Conservation (phyloP, 2,888 invertebrate genomes). For the Diaprepes abbreviatus region DNA sequence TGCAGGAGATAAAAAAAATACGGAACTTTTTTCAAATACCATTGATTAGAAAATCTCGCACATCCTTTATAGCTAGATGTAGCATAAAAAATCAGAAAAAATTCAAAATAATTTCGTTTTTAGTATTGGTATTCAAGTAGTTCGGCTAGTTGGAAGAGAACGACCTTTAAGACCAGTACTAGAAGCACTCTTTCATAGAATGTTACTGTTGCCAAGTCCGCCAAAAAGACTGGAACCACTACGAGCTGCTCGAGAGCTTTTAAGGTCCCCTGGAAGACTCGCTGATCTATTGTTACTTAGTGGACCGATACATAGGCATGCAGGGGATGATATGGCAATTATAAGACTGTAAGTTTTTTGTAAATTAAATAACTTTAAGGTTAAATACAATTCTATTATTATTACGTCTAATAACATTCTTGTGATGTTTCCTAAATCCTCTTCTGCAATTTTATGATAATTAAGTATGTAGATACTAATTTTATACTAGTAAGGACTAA, state of each 20-base stretch:
- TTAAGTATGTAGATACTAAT: too few species aligned
- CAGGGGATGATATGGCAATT: constrained; percentile 84
- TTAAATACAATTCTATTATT: too few species aligned
- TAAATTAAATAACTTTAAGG: too few species aligned
- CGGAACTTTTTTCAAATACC: too few species aligned
- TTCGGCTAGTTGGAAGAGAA: constrained; percentile 89
- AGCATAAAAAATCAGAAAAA: too few species aligned
- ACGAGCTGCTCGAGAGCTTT: constrained; percentile 84
- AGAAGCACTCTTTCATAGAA: constrained; percentile 93
- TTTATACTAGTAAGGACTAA: too few species aligned
- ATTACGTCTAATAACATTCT: too few species aligned
- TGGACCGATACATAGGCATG: constrained; percentile 75
- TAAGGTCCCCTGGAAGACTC: constrained; percentile 83
- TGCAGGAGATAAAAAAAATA: too few species aligned
- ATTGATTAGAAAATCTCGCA: too few species aligned
- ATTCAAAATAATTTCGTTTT: constrained; percentile 26
- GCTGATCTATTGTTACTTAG: constrained; percentile 78
- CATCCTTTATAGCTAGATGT: too few species aligned
- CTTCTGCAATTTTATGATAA: too few species aligned
- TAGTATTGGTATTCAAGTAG: constrained; percentile 91
- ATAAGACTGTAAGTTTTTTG: constrained; percentile 83
- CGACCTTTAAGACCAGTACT: constrained; percentile 90
- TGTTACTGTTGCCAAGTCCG: constrained; percentile 90
- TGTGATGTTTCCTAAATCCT: too few species aligned
- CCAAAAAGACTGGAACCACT: constrained; percentile 88